Evolutionary conservation across 1,140 invertebrate species (phyloP).

Genomic region (Meteorus sp.): DNA sequence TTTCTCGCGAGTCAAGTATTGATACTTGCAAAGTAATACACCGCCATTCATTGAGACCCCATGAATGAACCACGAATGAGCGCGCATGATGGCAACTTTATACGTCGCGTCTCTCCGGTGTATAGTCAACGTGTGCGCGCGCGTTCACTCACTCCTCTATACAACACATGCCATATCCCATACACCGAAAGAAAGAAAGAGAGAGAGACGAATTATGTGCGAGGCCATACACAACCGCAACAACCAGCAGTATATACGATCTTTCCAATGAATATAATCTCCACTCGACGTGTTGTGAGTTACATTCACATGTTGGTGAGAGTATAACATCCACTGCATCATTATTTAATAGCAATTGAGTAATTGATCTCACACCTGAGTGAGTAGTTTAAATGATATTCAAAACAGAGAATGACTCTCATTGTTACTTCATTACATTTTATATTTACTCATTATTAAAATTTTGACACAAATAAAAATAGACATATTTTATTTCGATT

Average conservation of each 20-base stretch:
- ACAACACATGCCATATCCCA: too few species aligned
- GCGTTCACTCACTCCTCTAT: constrained; percentile 25
- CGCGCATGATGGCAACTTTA: constrained; percentile 53
- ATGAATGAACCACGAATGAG: constrained; percentile 56
- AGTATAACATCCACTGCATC: constrained; percentile 21
- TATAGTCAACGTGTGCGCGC: constrained; percentile 26
- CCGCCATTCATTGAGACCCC: constrained; percentile 50
- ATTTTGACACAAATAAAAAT: too few species aligned
- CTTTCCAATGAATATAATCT: constrained; percentile 17
- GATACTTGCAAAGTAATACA: constrained; percentile 29
- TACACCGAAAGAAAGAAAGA: constrained; percentile 35
- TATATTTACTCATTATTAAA: neutral
- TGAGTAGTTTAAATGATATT: constrained; percentile 28
- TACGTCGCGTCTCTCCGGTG: constrained; percentile 30
- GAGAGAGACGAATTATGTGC: constrained; percentile 34
- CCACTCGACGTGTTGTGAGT: constrained; percentile 6
- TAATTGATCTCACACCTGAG: constrained; percentile 48
- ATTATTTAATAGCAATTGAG: constrained; percentile 54
- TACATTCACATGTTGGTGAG: constrained; percentile 1
- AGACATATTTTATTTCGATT: too few species aligned
- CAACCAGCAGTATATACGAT: constrained; percentile 8
- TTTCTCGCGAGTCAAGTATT: too few species aligned
- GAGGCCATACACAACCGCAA: too few species aligned
- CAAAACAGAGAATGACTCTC: too few species aligned
- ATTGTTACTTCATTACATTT: constrained; percentile 20